Base-by-base conservation (phyloP, 2,113 vertebrate species). In the Ceratotherium simum region DNA sequence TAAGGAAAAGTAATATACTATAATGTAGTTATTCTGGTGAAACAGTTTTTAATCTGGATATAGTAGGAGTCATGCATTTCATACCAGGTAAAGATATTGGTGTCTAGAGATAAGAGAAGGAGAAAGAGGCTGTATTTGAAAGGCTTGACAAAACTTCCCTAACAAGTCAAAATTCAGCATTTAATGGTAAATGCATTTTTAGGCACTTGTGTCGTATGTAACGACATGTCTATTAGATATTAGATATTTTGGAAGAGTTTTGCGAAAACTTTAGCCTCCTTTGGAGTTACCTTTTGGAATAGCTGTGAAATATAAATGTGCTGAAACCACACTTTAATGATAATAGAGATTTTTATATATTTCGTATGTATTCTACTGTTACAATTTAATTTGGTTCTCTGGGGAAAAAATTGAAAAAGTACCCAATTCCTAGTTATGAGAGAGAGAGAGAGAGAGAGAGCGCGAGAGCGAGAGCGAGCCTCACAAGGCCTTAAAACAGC, bases 241-340 rank as follows among this genome's bases (percentile, higher is more conserved):
- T 88, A 70, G 51, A 60, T 86, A 94, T 88, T 96, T 95, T 93
- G 46, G 23, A 86, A 96, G 70, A 82, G 67, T 89, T 91, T 78
- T 97, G 18, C 16, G 69, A 84, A 94, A 87, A 29, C 27, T 72
- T 96, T 82, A 48, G 42, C n/a, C 27, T 86, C 20, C 8, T 58
- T 81, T 91, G 54, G 25, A 91, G 72, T 93, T 93, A 87, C 36
- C n/a, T 90, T 92, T 92, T 92, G 65, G 3, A 84, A 82, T 76
- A 95, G 23, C 36, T 79, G 13, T 60, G 13, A 90, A 91, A 87
- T 92, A 73, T 36, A 75, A 91, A 70, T 81, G 17, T 91, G 18
- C 20, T 91, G 3, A 96, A 91, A 70, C 8, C 23, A 70, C 17
- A 54, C 39, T 69, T 70, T 58, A 83, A 54, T 93, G 48, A 65